Evolutionary conservation across 2,797 vertebrate genomes (phyloP), one percentile per base, ranked within the genome.

Genomic region (Graptemys geographica): DNA sequence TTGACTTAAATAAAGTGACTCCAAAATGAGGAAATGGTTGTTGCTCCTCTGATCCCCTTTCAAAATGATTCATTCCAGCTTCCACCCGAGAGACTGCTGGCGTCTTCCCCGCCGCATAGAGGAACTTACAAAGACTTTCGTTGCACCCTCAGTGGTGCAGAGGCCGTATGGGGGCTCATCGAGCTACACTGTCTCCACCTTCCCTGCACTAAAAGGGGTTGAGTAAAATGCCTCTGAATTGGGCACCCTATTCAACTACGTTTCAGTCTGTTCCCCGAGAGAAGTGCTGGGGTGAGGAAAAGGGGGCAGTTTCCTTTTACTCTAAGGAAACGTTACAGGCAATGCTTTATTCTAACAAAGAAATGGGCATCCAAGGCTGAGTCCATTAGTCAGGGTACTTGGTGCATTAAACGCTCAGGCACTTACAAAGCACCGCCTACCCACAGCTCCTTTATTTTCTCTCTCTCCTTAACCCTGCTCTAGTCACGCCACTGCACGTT

Each of bases 1-100:
- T 3, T 87, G 41, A 19, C 83, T 4, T 10, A 62, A 97, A 96
- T 97, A 97, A 98, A 97, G 65, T 82, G 92, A 92, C 83, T 90
- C 94, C 92, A 97, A 94, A 94, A 16, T 9, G 19, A 94, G 74
- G 72, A 2, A n/a, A 16, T 74, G 78, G 81, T 44, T 52, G 10
- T 41, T 72, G 49, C 94, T 84, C 88, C 19, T 74, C 90, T 79
- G 89, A 65, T 86, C 91, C 83, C 51, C 76, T 84, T 87, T 83
- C 92, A 53, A 79, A 78, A 81, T 69, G n/a, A 57, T 23, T 87
- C 78, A 44, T 2, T 33, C 1, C 18, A 31, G 28, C 44, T 49
- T 49, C 74, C 2, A 3, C 25, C 11, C 15, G 16, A 72, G 13
- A 81, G 83, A 91, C 37, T 25, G 57, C 13, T 2, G 52, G 55